Evolutionary conservation across 2,888 invertebrate genomes (phyloP).

Genomic region (Steinernema hermaphroditum): DNA sequence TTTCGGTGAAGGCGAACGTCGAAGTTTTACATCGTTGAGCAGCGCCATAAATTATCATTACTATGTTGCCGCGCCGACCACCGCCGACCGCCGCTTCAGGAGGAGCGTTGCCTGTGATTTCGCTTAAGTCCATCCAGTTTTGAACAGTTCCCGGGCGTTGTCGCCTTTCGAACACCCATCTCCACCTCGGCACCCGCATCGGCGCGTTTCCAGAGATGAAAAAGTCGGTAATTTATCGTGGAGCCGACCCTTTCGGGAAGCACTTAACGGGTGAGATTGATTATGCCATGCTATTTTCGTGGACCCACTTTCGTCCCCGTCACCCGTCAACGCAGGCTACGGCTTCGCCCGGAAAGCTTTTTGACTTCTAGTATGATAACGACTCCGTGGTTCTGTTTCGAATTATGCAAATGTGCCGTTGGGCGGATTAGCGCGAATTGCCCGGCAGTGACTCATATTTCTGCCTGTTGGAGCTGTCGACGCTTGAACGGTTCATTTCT

Average conservation of each 20-base stretch:
- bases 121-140: not conserved
- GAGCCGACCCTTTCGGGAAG: constrained; percentile 21
- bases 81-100: too few species aligned
- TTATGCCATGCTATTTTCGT: constrained; percentile 26
- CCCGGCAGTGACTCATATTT: not conserved
- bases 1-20: too few species aligned
- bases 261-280: constrained; percentile 30
- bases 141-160: not conserved
- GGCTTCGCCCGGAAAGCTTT: not conserved
- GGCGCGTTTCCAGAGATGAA: not conserved
- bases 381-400: not conserved
- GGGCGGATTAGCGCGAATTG: constrained; percentile 10
- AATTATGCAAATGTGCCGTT: constrained; percentile 4
- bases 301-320: constrained; percentile 2
- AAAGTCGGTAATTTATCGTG: constrained; percentile 27
- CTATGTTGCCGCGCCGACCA: constrained; percentile 8
- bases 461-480: not conserved
- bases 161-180: not conserved
- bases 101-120: not conserved
- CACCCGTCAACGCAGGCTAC: not conserved
- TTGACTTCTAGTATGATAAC: not conserved
- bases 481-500: constrained; percentile 3
- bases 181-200: too few species aligned
- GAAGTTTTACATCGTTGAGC: constrained; percentile 16
- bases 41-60: constrained; percentile 23